Base-by-base conservation (phyloP, 2,797 vertebrate species). In the Falco peregrinus region DNA sequence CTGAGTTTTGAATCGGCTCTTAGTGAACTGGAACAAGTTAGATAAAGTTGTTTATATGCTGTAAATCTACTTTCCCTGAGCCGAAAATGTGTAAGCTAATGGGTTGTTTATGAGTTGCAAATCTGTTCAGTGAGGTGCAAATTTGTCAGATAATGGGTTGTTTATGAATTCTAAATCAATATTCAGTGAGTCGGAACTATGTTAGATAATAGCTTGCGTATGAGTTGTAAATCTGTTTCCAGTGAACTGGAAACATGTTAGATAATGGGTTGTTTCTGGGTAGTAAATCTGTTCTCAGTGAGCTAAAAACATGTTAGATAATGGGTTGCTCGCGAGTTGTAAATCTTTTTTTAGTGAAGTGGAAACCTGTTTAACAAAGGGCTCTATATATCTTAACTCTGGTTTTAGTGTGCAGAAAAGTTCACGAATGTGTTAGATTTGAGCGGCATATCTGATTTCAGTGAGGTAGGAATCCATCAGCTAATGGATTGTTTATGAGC, bases 81-180 rank as follows among this genome's bases (percentile, higher is more conserved):
- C 82, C 1, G 71, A 96, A 97, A 97, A 97, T 92, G 95, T 91
- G 95, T 90, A 95, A 94, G 97, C 94, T 97, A 98, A 97, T 97
- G 96, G 80, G 95, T 97, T 97, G 93, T 96, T 98, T 97, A 95
- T 96, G 92, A 97, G 94, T 95, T 97, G 75, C 96, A 98, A 97
- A 98, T 98, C 96, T 98, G 90, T 96, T 97, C 96, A 96, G 96
- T 95, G 97, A 98, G 97, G 95, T 97, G 97, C 97, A 97, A 97
- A 97, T 97, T 94, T 97, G 96, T 96, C 97, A 97, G 98, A 98
- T 98, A 98, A 98, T 98, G 97, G 96, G 97, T 97, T 98, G 97
- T 98, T 98, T 98, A 98, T 98, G 98, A 98, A 98, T 98, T 98
- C 97, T 97, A 98, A 98, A 98, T 98, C 98, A 97, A 97, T 98